Evolutionary conservation across 1,140 invertebrate genomes (phyloP).

Genomic region (Plodia interpunctella): DNA sequence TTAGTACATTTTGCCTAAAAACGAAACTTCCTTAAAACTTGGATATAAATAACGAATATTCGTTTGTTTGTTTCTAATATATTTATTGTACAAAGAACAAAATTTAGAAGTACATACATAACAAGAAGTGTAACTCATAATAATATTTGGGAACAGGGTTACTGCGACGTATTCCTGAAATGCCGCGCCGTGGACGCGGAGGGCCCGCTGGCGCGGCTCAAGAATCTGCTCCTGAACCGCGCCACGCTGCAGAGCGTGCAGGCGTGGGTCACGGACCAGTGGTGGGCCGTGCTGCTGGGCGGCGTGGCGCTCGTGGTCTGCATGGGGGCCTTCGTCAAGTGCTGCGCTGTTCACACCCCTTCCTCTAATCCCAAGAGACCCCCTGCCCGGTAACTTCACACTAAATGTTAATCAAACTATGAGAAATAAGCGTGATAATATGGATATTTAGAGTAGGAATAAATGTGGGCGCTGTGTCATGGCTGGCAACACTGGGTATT

Average conservation of each 20-base stretch:
- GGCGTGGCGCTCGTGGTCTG: constrained; percentile 94
- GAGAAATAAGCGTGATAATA: no score
- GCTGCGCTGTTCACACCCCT: constrained; percentile 99
- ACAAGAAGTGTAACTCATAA: no score
- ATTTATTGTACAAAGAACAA: no score
- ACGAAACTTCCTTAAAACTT: no score
- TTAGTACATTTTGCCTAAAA: no score
- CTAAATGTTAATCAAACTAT: no score
- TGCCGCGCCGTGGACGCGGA: constrained; percentile 98
- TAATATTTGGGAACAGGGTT: constrained; percentile 80
- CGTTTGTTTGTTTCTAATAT: no score
- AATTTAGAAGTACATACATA: no score
- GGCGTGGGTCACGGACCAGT: constrained; percentile 95
- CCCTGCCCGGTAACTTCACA: constrained; percentile 79
- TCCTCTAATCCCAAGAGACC: constrained; percentile 97
- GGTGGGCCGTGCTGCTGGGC: constrained; percentile 97
- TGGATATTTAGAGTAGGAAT: no score
- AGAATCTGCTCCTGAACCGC: constrained; percentile 96
- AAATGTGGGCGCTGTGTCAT: no score
- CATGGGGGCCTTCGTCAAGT: constrained; percentile 99
- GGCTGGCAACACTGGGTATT: no score
- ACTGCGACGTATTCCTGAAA: constrained; percentile 99
- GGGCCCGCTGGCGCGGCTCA: constrained; percentile 96
- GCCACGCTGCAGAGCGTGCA: constrained; percentile 91
- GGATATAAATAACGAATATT: no score